Evolutionary conservation across 35 echinoderm and acorn worm species (phyloP), one percentile per base, ranked within the genome.

Genomic region (Anneissia japonica): DNA sequence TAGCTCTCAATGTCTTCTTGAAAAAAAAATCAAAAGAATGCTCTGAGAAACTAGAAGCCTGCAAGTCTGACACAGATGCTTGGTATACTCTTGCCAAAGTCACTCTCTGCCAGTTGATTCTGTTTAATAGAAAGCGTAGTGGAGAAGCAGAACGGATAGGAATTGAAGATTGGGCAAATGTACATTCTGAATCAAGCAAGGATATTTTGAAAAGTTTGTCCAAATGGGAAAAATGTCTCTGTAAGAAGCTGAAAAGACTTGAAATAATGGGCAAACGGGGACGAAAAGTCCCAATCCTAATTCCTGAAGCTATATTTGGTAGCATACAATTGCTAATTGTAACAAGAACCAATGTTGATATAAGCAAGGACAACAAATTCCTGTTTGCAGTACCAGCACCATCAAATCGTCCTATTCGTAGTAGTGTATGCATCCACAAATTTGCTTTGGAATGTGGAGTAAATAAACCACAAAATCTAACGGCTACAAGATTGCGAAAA

Each of bases 181-280:
- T 46, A 38, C 77, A 76, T 35, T 1, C 10, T 46, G 86, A 79
- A 80, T 19, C 26, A 19, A 79, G 81, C 21, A 55, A 80, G 36
- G 85, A 87, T 16, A 17, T 87, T 14, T 30, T 79, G 2, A 35
- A 64, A 29, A 12, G 86, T 81, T 55, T 88, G 4, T 80, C 75
- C 31, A 30, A 80, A 7, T 88, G 74, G 74, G 86, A 88, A 81
- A 31, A 37, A 81, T 56, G 29, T 80, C 34, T 81, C 23, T 88
- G 86, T 36, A 88, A 88, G 76, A 88, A 88, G 35, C 39, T 88
- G 43, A 88, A 88, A 34, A 55, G 74, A 43, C 35, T 88, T 26
- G 76, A 88, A 56, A 81, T 46, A 10, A 77, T 39, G 31, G 85
- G 85, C 29, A 86, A 86, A 28, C 35, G 85, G 23, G 83, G 83